Evolutionary conservation across 1,140 invertebrate genomes (phyloP).

Genomic region (Temnothorax curvispinosus): DNA sequence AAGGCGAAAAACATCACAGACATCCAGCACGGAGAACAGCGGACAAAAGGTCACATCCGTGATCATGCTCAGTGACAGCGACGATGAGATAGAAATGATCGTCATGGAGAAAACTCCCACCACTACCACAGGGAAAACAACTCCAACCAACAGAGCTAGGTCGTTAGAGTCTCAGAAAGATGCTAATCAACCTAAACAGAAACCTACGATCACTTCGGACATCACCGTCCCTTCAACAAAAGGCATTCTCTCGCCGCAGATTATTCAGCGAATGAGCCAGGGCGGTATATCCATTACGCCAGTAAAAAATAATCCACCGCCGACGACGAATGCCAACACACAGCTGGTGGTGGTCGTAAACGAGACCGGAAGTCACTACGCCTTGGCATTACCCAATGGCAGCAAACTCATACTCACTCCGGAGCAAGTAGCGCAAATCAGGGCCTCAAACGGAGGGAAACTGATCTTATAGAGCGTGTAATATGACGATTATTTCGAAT

Average conservation of each 20-base stretch:
- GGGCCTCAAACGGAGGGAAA: conserved; percentile 83
- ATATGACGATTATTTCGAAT: not conserved
- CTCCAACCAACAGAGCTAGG: not conserved
- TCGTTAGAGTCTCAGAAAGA: not conserved
- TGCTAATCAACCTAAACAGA: conserved; percentile 22
- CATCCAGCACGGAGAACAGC: not conserved
- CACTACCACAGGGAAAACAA: conserved; percentile 2
- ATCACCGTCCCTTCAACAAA: conserved; percentile 63
- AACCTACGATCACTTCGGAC: conserved; percentile 69
- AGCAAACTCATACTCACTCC: conserved; percentile 84
- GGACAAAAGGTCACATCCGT: conserved; percentile 79
- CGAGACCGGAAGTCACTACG: conserved; percentile 84
- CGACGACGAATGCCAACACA: conserved; percentile 63
- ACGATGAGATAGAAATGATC: conserved; percentile 85
- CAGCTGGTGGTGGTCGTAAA: conserved; percentile 84
- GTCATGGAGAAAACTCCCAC: conserved; percentile 74
- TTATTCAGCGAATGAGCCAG: conserved; percentile 82
- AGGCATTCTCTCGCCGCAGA: conserved; percentile 75
- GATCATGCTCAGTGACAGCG: conserved; percentile 83
- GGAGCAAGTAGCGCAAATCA: conserved; percentile 83
- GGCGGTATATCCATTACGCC: conserved; percentile 84
- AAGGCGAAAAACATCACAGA: not conserved
- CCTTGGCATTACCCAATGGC: conserved; percentile 82
- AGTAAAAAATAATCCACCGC: conserved; percentile 73
- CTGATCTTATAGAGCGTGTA: conserved; percentile 76